Evolutionary conservation across 2,113 vertebrate species (phyloP).

Genomic region (Sceloporus tristichus): DNA sequence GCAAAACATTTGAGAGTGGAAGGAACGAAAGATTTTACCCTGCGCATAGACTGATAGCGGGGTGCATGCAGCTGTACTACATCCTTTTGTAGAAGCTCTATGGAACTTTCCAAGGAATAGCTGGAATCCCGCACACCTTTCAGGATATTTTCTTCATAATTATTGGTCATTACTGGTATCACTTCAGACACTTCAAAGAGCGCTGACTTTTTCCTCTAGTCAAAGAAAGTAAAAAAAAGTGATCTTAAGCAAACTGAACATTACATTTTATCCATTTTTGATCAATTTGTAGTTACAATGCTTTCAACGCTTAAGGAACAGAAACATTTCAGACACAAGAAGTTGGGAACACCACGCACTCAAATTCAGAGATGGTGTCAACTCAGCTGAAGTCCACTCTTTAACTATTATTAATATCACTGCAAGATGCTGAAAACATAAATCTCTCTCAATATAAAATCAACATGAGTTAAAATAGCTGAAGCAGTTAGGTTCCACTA

Average conservation of each 20-base stretch:
- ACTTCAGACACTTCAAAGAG: conserved; percentile 99
- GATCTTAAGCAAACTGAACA: background rate
- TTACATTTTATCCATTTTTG: background rate
- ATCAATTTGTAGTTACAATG: rapidly evolving
- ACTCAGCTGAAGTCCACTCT: too few species aligned
- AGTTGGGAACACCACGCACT: background rate
- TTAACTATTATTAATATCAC: background rate
- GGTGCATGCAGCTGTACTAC: conserved; percentile 98
- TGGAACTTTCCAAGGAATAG: conserved; percentile 98
- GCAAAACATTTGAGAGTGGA: background rate
- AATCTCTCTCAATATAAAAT: background rate
- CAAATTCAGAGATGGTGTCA: background rate
- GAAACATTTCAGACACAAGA: background rate
- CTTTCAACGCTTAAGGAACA: background rate
- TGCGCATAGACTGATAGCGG: conserved; percentile 99
- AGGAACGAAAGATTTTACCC: conserved; percentile 79
- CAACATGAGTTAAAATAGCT: background rate
- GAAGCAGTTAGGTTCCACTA: background rate
- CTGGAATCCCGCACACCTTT: conserved; percentile 96
- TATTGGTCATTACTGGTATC: conserved; percentile 99
- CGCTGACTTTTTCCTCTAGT: conserved; percentile 97
- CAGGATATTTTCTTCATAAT: conserved; percentile 99
- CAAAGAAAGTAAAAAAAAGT: background rate
- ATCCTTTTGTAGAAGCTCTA: conserved; percentile 98
- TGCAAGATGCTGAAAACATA: background rate